These are phyloP conservation scores for Nesogale talazaci DNA, from an alignment of 2,113 vertebrate species.

Conservation along the genomic window DNA sequence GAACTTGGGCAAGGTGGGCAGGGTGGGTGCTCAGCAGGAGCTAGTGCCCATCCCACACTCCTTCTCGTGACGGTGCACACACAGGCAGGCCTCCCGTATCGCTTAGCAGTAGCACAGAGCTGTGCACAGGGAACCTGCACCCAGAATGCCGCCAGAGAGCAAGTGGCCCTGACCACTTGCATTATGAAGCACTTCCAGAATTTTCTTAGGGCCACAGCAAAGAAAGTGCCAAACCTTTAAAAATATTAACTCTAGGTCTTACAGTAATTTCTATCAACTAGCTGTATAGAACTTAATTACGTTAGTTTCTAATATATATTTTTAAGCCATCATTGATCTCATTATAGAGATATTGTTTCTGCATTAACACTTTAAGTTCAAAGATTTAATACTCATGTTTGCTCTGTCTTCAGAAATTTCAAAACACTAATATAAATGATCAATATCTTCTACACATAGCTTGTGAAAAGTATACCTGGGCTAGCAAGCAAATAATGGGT, in stretches of 20 bases:
- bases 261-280: constrained; percentile 14
- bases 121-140: background rate
- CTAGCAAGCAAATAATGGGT: too few species aligned
- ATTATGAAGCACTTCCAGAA: background rate
- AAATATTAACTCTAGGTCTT: constrained; percentile 36
- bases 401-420: constrained; percentile 10
- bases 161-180: background rate
- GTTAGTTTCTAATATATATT: background rate
- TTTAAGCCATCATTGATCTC: background rate
- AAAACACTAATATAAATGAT: constrained; percentile 2
- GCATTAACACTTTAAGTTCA: constrained; percentile 59
- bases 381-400: constrained; percentile 29
- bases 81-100: background rate
- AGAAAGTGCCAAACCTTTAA: background rate
- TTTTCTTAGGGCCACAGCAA: constrained; percentile 24
- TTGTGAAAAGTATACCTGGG: too few species aligned
- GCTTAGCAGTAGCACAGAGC: background rate
- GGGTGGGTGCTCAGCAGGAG: too few species aligned
- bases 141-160: background rate
- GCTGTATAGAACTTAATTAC: constrained; percentile 16
- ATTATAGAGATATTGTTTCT: constrained; percentile 20
- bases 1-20: too few species aligned
- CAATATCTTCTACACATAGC: background rate
- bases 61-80: background rate
- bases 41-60: too few species aligned